Evolutionary conservation across 2,888 invertebrate genomes (phyloP), one percentile per base, ranked within the genome.

Genomic region (Syrista parreyssii): DNA sequence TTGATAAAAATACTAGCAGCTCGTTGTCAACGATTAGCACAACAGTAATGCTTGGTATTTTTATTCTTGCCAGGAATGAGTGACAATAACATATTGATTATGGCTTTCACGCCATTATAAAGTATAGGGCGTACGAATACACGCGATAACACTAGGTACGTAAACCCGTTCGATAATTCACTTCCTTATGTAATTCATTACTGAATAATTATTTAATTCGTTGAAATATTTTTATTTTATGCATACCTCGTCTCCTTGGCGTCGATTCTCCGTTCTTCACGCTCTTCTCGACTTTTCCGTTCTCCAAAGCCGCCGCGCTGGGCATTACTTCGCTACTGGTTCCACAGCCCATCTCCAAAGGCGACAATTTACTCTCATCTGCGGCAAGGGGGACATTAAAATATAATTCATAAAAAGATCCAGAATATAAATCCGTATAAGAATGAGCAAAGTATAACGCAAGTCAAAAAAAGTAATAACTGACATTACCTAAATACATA

Each of bases 321-420:
- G 83, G 84, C 71, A 83, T 77, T 9, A 84, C 86, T 35, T 86
- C 86, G 73, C 83, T 86, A 74, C 86, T 86, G 31, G 86, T 81
- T 73, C 81, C 80, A 75, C 86, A 86, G 74, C 86, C 86, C 86
- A 86, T 86, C 75, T 76, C 68, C 55, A 30, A 31, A 34, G 30
- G 33, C 55, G 55, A 69, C 36, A 75, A 75, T 68, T 75, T 12
- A 71, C 33, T 71, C 31, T 71, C 71, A 71, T 71, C 71, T 71
- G 31, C 12, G 71, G 6, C 11, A 30, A 71, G 23, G 23, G 9
- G 23, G 55, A 9, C 23, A 23, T 23, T 55, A 23, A 23, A 55
- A 55, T 55, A 55, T 55, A 23, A 55, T 55, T 55, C 55, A 23
- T 55, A 23, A 23, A 40, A 40, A 40, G 40, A 40, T 15, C 9